phyloP scores from a whole-genome alignment of 2,113 vertebrate species.

The Steatornis caripensis region DNA sequence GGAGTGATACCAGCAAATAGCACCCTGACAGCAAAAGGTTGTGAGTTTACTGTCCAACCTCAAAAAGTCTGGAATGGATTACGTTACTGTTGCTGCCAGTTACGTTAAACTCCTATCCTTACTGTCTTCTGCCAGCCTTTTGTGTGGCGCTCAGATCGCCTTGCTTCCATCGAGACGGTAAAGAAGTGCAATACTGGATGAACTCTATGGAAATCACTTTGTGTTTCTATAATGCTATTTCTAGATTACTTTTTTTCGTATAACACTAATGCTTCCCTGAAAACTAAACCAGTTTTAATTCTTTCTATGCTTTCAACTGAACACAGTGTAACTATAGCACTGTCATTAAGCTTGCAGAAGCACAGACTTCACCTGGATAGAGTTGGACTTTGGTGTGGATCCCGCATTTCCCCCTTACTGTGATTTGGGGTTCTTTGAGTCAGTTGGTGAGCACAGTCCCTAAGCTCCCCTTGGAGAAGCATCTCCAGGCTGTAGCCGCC shows the following conservation, averaged over 20 bases:
- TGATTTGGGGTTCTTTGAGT: neutral
- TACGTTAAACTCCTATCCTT: neutral
- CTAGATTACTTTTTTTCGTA: neutral
- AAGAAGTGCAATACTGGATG: neutral
- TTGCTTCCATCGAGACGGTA: neutral
- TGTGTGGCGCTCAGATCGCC: accelerated
- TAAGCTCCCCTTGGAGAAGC: neutral
- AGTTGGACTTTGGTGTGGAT: neutral
- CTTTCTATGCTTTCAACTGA: neutral
- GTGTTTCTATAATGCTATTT: neutral
- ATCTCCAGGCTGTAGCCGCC: neutral
- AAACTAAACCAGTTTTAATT: neutral
- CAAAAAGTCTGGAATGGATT: neutral
- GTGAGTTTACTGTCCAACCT: neutral
- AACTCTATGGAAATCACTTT: neutral
- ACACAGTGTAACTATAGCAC: neutral
- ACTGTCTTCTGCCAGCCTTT: neutral
- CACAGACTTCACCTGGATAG: neutral
- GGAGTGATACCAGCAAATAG: neutral
- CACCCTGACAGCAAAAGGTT: neutral
- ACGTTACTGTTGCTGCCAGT: neutral
- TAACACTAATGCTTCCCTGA: neutral
- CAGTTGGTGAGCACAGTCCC: neutral
- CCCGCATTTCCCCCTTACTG: neutral
- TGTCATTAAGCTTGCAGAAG: neutral